Conservation (phyloP, 2,888 invertebrate species). For the Thumatha senex region DNA sequence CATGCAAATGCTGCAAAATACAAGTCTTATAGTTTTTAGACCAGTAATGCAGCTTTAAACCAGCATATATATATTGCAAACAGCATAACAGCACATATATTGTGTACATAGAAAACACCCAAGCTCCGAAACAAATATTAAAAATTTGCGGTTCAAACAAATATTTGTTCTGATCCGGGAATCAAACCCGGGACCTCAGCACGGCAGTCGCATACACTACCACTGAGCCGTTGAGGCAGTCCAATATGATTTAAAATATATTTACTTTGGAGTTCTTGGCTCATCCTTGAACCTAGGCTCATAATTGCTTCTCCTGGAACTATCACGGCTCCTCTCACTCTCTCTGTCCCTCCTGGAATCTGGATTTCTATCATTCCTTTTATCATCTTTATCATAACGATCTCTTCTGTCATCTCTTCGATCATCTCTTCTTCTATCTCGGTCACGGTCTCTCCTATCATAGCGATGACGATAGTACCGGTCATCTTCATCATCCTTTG, state of each 20-base stretch:
- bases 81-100: too few species aligned
- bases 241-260: neutral
- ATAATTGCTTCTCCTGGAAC: constrained; percentile 77
- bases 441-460: constrained; percentile 52
- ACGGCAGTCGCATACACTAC: too few species aligned
- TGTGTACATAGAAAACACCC: too few species aligned
- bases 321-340: constrained; percentile 63
- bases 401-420: constrained; percentile 49
- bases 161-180: too few species aligned
- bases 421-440: constrained; percentile 51
- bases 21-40: too few species aligned
- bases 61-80: too few species aligned
- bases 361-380: constrained; percentile 43
- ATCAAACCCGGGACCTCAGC: too few species aligned
- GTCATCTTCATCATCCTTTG: constrained; percentile 68
- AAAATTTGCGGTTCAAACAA: too few species aligned
- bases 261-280: constrained; percentile 90
- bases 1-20: too few species aligned
- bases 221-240: too few species aligned
- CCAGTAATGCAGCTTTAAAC: too few species aligned
- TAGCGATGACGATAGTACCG: constrained; percentile 58
- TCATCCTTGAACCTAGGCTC: constrained; percentile 91
- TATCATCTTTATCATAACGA: constrained; percentile 44
- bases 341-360: constrained; percentile 49
- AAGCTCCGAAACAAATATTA: too few species aligned